Conservation (phyloP, 2,113 vertebrate genomes). For the Notechis scutatus region DNA sequence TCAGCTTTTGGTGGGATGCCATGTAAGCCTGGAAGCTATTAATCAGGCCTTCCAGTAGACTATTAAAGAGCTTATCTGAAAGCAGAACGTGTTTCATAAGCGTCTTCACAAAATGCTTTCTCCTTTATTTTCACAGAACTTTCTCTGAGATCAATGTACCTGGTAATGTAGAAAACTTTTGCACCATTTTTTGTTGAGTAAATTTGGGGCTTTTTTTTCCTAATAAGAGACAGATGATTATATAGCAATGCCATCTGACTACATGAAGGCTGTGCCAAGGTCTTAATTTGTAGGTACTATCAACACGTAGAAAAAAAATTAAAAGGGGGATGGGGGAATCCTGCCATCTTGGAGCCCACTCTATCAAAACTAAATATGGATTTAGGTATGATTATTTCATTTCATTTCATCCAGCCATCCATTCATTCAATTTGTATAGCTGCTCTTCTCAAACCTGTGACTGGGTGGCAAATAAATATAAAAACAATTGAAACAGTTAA, state of each 20-base stretch:
- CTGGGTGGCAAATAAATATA: not conserved
- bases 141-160: not conserved
- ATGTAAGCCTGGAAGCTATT: conserved; percentile 35
- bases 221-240: not conserved
- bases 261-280: not conserved
- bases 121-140: not conserved
- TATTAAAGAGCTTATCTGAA: not conserved
- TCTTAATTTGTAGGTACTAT: not conserved
- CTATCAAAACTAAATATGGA: not conserved
- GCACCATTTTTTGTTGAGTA: not conserved
- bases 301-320: not conserved
- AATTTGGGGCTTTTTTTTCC: not conserved
- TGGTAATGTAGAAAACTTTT: not conserved
- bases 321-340: not conserved
- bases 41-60: conserved; percentile 25
- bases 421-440: not conserved
- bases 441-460: not conserved
- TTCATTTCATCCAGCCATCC: not conserved
- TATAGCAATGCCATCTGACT: not conserved
- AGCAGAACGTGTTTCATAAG: not conserved
- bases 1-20: conserved; percentile 7
- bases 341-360: not conserved
- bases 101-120: not conserved
- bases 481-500: not conserved
- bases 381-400: not conserved